Base-by-base conservation (phyloP, 2,113 vertebrate genomes). In the Tichodroma muraria region DNA sequence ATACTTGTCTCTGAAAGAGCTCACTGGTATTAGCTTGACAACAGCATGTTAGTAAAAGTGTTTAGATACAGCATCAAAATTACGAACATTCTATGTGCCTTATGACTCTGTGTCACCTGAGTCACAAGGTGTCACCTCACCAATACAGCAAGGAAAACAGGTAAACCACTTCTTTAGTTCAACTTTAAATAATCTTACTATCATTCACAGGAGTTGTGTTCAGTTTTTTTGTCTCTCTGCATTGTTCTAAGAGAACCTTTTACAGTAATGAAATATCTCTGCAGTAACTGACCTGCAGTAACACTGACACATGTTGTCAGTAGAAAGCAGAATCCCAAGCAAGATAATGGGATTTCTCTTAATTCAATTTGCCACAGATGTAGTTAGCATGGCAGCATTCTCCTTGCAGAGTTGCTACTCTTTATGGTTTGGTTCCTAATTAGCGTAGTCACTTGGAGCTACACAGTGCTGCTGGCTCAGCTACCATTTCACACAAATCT, bases 291-390 rank as follows among this genome's bases (percentile, higher is more conserved):
- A 90, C 94, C 88, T 94, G 87, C 89, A 93, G 75, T 56, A 92
- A 88, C 68, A 82, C 3, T 79, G 90, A 95, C 95, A 92, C 45
- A 71, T 37, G 80, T 35, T 7, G 20, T 85, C 94, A 96, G 94
- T 30, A 72, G 63, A 93, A 96, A 89, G 61, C 73, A 96, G 91
- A 94, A 96, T 68, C 91, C 72, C 77, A 77, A 94, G 85, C 20
- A 23, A 91, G 93, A 94, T 97, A 97, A 98, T 97, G 94, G 92
- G 76, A 96, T 98, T 97, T 97, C 92, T 97, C 90, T 96, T 97
- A 92, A 98, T 97, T 96, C 88, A 65, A 97, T 98, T 97, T 95
- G 95, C 94, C 91, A 83, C 80, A 92, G 95, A 93, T 88, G 79
- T 86, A 93, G 82, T 93, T 96, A 97, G 95, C 91, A 93, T 89